Conservation (phyloP, 2,113 vertebrate genomes). For the Amphiprion ocellaris region DNA sequence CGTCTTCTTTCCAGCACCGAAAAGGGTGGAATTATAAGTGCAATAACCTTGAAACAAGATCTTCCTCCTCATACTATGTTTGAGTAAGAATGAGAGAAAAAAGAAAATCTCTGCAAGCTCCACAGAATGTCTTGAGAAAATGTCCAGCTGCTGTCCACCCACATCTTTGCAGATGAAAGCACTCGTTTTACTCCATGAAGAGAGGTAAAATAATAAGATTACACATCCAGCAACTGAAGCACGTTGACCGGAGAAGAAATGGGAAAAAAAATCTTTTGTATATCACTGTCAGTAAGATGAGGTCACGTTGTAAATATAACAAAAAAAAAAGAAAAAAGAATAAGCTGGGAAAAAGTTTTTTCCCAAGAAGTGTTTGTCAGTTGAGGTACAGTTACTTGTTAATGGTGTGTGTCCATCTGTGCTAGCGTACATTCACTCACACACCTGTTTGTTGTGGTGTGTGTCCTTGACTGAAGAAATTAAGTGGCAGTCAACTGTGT, state of each 20-base stretch:
- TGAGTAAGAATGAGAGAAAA: conserved; percentile 15
- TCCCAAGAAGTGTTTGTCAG: conserved; percentile 39
- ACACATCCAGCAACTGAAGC: conserved; percentile 16
- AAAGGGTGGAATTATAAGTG: conserved; percentile 53
- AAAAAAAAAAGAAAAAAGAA: background rate
- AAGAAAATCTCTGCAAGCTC: conserved; percentile 25
- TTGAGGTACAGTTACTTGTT: conserved; percentile 29
- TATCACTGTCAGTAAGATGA: conserved; percentile 9
- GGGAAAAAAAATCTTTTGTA: conserved; percentile 5
- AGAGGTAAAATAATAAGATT: conserved; percentile 31
- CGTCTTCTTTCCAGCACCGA: conserved; percentile 49
- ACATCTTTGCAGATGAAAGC: conserved; percentile 33
- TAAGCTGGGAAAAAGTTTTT: background rate
- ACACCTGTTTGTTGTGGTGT: conserved; percentile 19
- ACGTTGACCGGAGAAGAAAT: background rate
- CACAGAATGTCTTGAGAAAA: conserved; percentile 40
- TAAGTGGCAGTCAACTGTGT: conserved; percentile 56
- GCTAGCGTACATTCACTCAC: background rate
- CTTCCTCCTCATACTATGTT: conserved; percentile 30
- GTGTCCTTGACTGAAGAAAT: conserved; percentile 52
- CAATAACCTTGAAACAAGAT: conserved; percentile 67
- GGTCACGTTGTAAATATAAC: conserved; percentile 17
- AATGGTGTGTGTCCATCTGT: conserved; percentile 28
- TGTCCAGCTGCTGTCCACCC: conserved; percentile 47
- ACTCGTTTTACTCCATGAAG: conserved; percentile 22